Percentiles rank a stretch among this genome's conserved stretches.
Conservation (phyloP, 2,888 invertebrate species). For the Pseudanteris insignis region DNA sequence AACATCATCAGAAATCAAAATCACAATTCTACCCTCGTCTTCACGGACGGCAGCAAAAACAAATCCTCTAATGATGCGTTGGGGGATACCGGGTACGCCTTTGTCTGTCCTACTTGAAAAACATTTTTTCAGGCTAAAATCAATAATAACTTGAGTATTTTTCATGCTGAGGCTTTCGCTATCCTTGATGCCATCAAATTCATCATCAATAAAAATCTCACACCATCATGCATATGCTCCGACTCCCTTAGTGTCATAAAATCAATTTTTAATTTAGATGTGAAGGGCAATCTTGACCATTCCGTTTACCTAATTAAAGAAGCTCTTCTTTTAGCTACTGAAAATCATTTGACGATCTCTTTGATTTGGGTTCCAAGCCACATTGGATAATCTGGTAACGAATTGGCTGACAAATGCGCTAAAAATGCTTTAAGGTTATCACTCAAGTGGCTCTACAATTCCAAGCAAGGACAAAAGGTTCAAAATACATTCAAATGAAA, state of each 20-base stretch:
- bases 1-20: too few relatives aligned
- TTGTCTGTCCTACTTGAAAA: neutral
- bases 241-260: neutral
- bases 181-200: neutral
- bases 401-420: neutral
- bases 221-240: neutral
- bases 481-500: too few relatives aligned
- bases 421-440: too few relatives aligned
- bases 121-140: neutral
- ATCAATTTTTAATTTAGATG: neutral
- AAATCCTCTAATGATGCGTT: too few relatives aligned
- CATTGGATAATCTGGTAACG: neutral
- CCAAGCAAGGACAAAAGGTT: too few relatives aligned
- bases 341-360: too few relatives aligned
- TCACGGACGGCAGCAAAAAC: too few relatives aligned
- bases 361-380: neutral
- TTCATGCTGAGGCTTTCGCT: neutral
- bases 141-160: neutral
- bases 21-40: too few relatives aligned
- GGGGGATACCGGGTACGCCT: neutral
- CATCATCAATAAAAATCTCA: neutral
- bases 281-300: neutral
- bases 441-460: too few relatives aligned
- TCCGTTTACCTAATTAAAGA: too few relatives aligned
- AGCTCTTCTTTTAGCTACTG: too few relatives aligned